A percentile compares a stretch with the other conserved stretches of the same genome.
Conservation (phyloP, 2,113 vertebrate species). For the Thunnus thynnus region DNA sequence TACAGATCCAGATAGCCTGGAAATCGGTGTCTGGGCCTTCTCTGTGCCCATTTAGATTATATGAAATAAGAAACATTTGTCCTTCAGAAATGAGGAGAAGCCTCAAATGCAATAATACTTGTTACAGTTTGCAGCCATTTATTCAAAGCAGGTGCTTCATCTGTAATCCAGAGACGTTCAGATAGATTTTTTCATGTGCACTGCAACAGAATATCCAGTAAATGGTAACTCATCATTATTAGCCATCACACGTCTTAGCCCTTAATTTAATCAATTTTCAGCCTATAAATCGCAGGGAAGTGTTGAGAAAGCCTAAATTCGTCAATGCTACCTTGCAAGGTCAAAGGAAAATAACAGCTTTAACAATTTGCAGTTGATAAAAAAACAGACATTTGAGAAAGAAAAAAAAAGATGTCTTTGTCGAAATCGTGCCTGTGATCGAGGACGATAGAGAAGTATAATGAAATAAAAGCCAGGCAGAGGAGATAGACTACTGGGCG, state of each 20-base stretch:
- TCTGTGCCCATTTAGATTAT: background rate
- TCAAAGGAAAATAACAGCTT: conserved; percentile 24
- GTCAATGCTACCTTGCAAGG: background rate
- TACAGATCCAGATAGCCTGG: background rate
- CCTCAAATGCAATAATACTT: background rate
- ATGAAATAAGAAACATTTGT: background rate
- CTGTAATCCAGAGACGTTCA: background rate
- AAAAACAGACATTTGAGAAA: conserved; percentile 16
- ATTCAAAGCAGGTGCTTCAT: background rate
- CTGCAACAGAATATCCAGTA: conserved; percentile 3
- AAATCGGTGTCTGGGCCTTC: background rate
- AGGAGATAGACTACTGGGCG: conserved; percentile 53
- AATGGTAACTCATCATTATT: background rate
- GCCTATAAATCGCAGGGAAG: background rate
- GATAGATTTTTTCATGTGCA: background rate
- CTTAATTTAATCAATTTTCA: background rate
- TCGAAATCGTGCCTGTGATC: conserved; percentile 48
- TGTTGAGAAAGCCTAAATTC: background rate
- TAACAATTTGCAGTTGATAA: conserved; percentile 40
- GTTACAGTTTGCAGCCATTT: background rate
- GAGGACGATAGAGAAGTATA: conserved; percentile 59
- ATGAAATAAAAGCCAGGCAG: conserved; percentile 72
- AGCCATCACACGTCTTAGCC: background rate
- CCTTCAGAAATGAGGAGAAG: background rate
- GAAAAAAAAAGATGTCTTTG: background rate